Conservation (phyloP, 2,113 vertebrate species). For the Sterrhoptilus dennistouni region DNA sequence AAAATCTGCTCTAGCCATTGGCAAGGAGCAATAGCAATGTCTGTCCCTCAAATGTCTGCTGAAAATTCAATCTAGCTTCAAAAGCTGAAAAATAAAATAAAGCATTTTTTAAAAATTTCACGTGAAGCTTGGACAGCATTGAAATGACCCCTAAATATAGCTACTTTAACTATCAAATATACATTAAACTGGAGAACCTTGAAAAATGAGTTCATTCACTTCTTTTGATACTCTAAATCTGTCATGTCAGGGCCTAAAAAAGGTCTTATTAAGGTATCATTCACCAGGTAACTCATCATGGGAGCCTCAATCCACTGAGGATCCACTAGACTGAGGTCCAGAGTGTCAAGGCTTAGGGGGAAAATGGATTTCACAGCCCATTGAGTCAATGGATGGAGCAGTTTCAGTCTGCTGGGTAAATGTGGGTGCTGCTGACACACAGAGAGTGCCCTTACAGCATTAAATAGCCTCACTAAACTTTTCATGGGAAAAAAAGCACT, state of each 20-base stretch:
- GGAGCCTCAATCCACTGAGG: not conserved
- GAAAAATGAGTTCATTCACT: not conserved
- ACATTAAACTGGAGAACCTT: not conserved
- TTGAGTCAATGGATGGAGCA: constrained; percentile 23
- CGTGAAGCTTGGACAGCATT: not conserved
- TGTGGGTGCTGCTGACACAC: not conserved
- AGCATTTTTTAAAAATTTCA: not conserved
- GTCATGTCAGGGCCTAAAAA: not conserved
- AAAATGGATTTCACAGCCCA: constrained; percentile 50
- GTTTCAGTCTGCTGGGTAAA: constrained; percentile 42
- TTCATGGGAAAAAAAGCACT: not conserved
- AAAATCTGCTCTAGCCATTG: not conserved
- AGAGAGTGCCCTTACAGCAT: not conserved
- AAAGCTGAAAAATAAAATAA: not conserved
- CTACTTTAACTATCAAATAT: not conserved
- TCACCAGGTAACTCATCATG: not conserved
- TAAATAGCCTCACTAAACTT: not conserved
- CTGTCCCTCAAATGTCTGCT: not conserved
- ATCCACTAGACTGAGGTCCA: not conserved
- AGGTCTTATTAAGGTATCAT: not conserved
- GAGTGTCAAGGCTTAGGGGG: not conserved
- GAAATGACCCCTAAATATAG: not conserved
- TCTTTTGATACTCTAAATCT: not conserved
- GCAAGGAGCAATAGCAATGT: not conserved
- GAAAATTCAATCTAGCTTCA: not conserved